A percentile compares a stretch with the other conserved stretches of the same genome.
These are phyloP conservation scores for Apodemus speciosus DNA, from an alignment of 2,113 vertebrate genomes.

Conservation along the genomic window DNA sequence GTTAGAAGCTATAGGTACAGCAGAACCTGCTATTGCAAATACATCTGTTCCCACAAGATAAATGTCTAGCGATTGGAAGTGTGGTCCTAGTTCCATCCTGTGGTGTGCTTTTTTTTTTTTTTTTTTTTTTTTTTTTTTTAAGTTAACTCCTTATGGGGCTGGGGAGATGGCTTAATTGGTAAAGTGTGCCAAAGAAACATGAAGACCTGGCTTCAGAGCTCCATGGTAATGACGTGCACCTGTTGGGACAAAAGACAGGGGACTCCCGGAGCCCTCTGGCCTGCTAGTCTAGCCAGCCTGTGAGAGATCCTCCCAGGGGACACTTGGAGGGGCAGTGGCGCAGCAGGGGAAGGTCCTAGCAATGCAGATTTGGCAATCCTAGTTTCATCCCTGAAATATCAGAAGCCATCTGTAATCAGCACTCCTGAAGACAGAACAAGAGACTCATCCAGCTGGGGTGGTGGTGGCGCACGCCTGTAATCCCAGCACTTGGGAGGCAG, in stretches of 20 bases:
- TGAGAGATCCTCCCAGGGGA: background rate
- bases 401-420: background rate
- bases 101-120: background rate
- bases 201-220: background rate
- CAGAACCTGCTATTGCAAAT: background rate
- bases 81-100: constrained; percentile 10
- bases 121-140: background rate
- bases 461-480: too few species aligned
- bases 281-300: background rate
- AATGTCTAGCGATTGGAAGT: background rate
- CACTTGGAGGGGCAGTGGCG: background rate
- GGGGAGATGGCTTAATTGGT: background rate
- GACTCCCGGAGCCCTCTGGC: background rate
- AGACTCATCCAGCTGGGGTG: background rate
- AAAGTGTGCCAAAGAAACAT: background rate
- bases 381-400: background rate
- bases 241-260: background rate
- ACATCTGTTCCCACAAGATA: background rate
- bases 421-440: background rate
- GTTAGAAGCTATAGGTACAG: background rate
- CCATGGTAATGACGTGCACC: background rate
- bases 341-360: background rate
- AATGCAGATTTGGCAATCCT: background rate
- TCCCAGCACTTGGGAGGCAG: too few species aligned
- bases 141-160: background rate